A percentile compares a stretch with the other conserved stretches of the same genome.
phyloP scores from a whole-genome alignment of 1,140 invertebrate species.

The Uloborus diversus region DNA sequence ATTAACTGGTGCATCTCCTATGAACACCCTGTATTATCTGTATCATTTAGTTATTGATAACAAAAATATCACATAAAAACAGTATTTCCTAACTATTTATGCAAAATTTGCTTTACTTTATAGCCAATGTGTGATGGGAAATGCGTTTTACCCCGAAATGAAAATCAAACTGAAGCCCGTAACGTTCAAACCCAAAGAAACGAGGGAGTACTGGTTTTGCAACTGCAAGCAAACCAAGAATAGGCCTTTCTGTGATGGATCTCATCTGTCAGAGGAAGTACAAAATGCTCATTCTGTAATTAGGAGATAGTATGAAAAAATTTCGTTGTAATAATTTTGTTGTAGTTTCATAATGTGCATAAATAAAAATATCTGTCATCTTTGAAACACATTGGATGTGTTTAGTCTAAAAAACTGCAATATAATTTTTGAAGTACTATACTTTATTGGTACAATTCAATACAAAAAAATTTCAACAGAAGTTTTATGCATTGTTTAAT shows the following conservation, averaged over 20 bases:
- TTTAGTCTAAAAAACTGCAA: too few species aligned
- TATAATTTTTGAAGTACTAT: too few species aligned
- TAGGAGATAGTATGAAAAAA: constrained; percentile 7
- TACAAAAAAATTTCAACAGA: too few species aligned
- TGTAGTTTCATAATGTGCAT: neutral
- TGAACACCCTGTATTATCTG: too few species aligned
- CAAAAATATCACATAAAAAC: too few species aligned
- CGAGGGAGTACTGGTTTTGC: constrained; percentile 96
- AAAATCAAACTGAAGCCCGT: constrained; percentile 74
- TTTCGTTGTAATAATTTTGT: neutral
- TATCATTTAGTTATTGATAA: too few species aligned
- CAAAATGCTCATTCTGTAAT: constrained; percentile 59
- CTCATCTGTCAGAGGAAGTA: constrained; percentile 71
- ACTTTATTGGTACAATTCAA: too few species aligned
- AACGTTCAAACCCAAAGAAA: constrained; percentile 83
- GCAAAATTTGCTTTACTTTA: constrained; percentile 9
- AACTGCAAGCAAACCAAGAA: constrained; percentile 97
- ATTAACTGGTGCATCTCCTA: too few species aligned
- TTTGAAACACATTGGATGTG: too few species aligned
- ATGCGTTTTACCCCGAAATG: constrained; percentile 76
- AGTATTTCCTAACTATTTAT: too few species aligned
- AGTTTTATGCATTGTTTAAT: too few species aligned
- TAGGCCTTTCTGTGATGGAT: constrained; percentile 97
- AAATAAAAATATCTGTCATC: neutral
- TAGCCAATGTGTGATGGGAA: constrained; percentile 95